Evolutionary conservation across 2,888 invertebrate genomes (phyloP), one percentile per base, ranked within the genome.

Genomic region (Eristalis arbustorum): DNA sequence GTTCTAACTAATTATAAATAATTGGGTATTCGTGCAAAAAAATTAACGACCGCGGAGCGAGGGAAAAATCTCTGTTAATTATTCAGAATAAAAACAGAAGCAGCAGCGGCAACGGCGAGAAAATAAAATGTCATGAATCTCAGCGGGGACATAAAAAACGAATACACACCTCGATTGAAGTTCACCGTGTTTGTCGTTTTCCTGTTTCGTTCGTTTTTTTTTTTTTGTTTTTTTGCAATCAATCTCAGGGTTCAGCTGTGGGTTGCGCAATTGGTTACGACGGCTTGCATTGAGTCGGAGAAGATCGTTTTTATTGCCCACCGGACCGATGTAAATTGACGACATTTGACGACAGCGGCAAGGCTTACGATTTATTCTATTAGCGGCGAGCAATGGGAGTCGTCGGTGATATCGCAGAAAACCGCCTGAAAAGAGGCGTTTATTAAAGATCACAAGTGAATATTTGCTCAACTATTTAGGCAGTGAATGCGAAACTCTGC

Each of bases 1-100:
- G 68, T 49, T 73, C 62, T 68, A 79, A 56, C 62, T 77, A 49
- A 22, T 28, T 62, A 40, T 31, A 71, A 64, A 64, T 57, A 71
- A 73, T 75, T 31, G 69, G 69, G 49, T 49, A 76, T 71, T 40
- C 74, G 73, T 62, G 68, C 57, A 69, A 64, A 81, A n/a, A 66
- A 49, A 49, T 69, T 69, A 75, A 75, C 64, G 81, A 69, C 31
- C 31, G 37, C 18, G 31, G 2, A 40, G 28, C 37, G 57, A 78
- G 31, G 62, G 67, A 40, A 74, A n/a, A 63, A 68, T 28, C 49
- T 8, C 31, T 40, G 31, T 59, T 69, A 71, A 74, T 66, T 75
- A 61, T 75, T 59, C 18, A 42, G 40, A 59, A 61, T 49, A 37
- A 42, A 4, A 61, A 63, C 49, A 49, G 49, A 49, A 49, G 49